A percentile compares a stretch with the other conserved stretches of the same genome.
phyloP scores from a whole-genome alignment of 1,140 invertebrate genomes.

The Trypoxylus dichotomus region DNA sequence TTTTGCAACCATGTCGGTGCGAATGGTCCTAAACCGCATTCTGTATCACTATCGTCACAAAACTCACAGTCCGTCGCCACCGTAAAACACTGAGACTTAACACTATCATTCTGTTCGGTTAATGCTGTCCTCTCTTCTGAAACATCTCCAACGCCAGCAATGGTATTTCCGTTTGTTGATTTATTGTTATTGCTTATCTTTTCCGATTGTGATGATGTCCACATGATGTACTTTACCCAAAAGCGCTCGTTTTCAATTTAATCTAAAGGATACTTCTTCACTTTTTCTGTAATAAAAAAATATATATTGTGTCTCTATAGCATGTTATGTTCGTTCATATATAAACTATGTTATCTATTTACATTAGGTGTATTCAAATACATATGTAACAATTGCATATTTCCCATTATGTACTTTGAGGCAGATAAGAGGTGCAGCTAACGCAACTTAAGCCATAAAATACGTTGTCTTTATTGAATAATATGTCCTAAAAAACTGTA shows the following conservation, averaged over 20 bases:
- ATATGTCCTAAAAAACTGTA: not conserved
- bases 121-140: slow-evolving; percentile 45
- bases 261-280: not conserved
- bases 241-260: not conserved
- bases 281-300: slow-evolving; percentile 14
- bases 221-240: slow-evolving; percentile 33
- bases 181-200: slow-evolving; percentile 41
- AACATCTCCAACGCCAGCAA: slow-evolving; percentile 35
- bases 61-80: slow-evolving; percentile 34
- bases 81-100: slow-evolving; percentile 38
- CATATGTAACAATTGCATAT: slow-evolving; percentile 18
- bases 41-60: slow-evolving; percentile 56
- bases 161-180: slow-evolving; percentile 39
- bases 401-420: not conserved
- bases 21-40: slow-evolving; percentile 72
- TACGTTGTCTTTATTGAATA: not conserved
- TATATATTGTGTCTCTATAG: not conserved
- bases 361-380: not conserved
- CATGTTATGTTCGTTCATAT: not conserved
- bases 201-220: slow-evolving; percentile 30
- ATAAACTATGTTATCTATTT: not conserved
- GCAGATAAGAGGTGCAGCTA: not conserved
- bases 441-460: not conserved
- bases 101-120: slow-evolving; percentile 34
- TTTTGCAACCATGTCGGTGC: slow-evolving; percentile 71